Base-by-base conservation (phyloP, 2,113 vertebrate genomes). In the Mohoua ochrocephala region DNA sequence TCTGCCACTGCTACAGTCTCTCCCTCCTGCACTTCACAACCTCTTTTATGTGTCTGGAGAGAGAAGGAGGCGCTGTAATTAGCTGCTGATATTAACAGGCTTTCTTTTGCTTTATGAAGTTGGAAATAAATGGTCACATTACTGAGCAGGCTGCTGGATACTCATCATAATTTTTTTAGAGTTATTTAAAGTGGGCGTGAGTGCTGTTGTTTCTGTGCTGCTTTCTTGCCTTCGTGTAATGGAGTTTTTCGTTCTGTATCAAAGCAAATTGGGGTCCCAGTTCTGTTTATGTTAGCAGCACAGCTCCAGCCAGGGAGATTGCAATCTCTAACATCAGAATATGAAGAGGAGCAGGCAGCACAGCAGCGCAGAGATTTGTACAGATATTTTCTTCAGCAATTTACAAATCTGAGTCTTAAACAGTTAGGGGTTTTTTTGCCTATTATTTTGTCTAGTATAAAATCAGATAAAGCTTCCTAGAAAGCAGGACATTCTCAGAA, bases 21-120 rank as follows among this genome's bases (percentile, higher is more conserved):
- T 95, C 50, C 65, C 67, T 91, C 87, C 74, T 61, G 69, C 69
- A 87, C 92, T 95, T 96, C 92, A 94, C 65, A 84, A 87, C 60
- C 74, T 68, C 95, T 96, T 97, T 97, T 93, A 93, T 95, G 87
- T 89, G 65, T 54, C 59, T 95, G 82, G 90, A 94, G 88, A 97
- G 94, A 87, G 93, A 91, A 94, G 84, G 89, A 96, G 79, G 76
- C 2, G 0, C 86, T 93, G 89, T 96, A 97, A 97, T 97, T 97
- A 97, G 93, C 87, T 84, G 31, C 68, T 85, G 93, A 91, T 96
- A 94, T 94, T 95, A 93, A 87, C 84, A 89, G 74, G 44, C 45
- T 91, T 93, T 89, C 61, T 70, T 91, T 77, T 73, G 19, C 70
- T 83, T 91, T 92, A 88, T 95, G 82, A 93, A 91, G 80, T 45